These are phyloP conservation scores for Agapornis canus DNA, from an alignment of 2,797 vertebrate genomes.

Conservation along the genomic window DNA sequence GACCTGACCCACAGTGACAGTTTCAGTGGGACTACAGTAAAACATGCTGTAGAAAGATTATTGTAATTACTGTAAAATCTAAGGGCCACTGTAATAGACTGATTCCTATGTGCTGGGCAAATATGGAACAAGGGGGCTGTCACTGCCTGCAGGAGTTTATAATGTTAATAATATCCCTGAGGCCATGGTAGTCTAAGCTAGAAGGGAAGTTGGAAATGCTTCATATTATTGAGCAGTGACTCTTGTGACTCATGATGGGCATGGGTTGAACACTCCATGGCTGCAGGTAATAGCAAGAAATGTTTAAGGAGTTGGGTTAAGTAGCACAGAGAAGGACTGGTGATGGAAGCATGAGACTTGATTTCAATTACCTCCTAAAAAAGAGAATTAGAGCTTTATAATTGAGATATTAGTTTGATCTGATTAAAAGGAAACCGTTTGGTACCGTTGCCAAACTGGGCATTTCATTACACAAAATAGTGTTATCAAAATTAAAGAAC, in stretches of 20 bases:
- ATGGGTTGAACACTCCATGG: not conserved
- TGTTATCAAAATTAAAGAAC: not conserved
- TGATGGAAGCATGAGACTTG: not conserved
- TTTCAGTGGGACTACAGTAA: not conserved
- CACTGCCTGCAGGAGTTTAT: not conserved
- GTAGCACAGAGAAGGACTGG: not conserved
- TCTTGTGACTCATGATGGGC: not conserved
- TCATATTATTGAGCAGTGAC: conserved; percentile 7
- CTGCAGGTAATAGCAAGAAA: not conserved
- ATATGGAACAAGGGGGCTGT: not conserved
- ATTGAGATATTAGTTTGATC: not conserved
- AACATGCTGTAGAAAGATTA: not conserved
- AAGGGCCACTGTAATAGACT: not conserved
- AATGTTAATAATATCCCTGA: not conserved
- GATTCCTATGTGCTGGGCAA: not conserved
- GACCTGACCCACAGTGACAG: not conserved
- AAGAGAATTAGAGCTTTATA: not conserved
- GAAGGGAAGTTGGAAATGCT: not conserved
- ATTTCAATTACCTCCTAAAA: not conserved
- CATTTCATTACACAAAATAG: not conserved
- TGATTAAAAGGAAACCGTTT: not conserved
- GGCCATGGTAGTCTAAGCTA: not conserved
- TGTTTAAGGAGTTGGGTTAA: not conserved
- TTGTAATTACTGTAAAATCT: not conserved
- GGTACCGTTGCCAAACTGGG: not conserved